Conservation (phyloP, 2,888 invertebrate species). For the Tupiocoris notatus region DNA sequence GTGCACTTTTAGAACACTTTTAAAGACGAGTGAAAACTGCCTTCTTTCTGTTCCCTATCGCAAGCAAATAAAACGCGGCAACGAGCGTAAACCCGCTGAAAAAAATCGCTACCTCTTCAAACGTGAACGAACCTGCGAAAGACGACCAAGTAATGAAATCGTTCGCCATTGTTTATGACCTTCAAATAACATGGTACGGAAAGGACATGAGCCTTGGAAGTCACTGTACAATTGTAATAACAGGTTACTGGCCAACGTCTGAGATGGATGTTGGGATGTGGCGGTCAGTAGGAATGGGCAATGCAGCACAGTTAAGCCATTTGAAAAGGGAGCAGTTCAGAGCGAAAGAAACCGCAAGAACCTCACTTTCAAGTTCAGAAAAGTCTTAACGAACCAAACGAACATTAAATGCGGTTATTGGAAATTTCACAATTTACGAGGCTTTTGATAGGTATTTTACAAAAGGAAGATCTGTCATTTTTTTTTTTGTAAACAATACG, state of each 20-base stretch:
- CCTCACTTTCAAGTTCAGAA: background rate
- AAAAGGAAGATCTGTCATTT: too few species aligned
- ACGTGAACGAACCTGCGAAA: background rate
- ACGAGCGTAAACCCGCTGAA: background rate
- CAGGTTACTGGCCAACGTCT: background rate
- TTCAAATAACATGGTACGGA: conserved; percentile 29
- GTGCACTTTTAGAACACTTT: background rate
- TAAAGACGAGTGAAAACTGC: background rate
- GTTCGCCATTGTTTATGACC: conserved; percentile 33
- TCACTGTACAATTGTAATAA: conserved; percentile 19
- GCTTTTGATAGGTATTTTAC: too few species aligned
- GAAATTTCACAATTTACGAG: too few species aligned
- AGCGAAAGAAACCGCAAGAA: background rate
- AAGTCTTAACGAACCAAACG: background rate
- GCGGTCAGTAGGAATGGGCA: background rate
- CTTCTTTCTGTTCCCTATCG: background rate
- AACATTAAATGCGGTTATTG: background rate
- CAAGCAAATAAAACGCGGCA: background rate
- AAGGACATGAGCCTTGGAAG: conserved; percentile 24
- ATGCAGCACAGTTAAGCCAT: background rate
- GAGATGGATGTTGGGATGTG: background rate
- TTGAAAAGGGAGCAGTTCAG: background rate
- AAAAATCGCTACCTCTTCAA: background rate
- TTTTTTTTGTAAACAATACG: too few species aligned
- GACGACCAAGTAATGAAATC: conserved; percentile 23